These are phyloP conservation scores for Therioaphis trifolii DNA, from an alignment of 2,888 invertebrate genomes.

Conservation along the genomic window DNA sequence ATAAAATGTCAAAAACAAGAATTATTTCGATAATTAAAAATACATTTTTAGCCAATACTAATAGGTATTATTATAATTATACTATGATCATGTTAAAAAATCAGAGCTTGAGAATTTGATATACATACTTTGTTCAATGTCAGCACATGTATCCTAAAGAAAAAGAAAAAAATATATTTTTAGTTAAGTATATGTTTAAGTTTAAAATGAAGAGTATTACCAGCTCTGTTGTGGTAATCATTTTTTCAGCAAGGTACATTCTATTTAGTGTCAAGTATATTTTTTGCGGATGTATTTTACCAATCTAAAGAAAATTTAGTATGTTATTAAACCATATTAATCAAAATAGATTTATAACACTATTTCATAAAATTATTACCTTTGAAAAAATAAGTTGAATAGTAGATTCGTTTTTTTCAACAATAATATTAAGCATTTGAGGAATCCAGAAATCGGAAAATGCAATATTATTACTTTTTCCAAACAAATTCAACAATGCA, in stretches of 20 bases:
- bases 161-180: conserved; percentile 2
- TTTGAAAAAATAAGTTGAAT: conserved; percentile 29
- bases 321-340: background rate
- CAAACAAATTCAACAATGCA: conserved; percentile 7
- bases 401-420: background rate
- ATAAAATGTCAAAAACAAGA: too few species aligned
- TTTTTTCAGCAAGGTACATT: conserved; percentile 44
- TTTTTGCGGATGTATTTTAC: conserved; percentile 27
- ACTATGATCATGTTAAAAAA: too few species aligned
- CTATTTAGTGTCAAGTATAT: conserved; percentile 39
- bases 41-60: too few species aligned
- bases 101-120: background rate
- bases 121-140: conserved; percentile 10
- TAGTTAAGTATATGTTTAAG: background rate
- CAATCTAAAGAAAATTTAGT: conserved; percentile 16
- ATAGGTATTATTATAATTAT: too few species aligned
- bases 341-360: background rate
- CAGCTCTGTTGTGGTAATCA: background rate
- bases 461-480: conserved; percentile 20
- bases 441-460: conserved; percentile 47
- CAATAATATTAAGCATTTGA: conserved; percentile 36
- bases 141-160: conserved; percentile 8
- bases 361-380: conserved; percentile 18
- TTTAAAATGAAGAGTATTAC: conserved; percentile 16
- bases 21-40: too few species aligned